phyloP scores from a whole-genome alignment of 1,140 invertebrate genomes.

The Heliconius nattereri region DNA sequence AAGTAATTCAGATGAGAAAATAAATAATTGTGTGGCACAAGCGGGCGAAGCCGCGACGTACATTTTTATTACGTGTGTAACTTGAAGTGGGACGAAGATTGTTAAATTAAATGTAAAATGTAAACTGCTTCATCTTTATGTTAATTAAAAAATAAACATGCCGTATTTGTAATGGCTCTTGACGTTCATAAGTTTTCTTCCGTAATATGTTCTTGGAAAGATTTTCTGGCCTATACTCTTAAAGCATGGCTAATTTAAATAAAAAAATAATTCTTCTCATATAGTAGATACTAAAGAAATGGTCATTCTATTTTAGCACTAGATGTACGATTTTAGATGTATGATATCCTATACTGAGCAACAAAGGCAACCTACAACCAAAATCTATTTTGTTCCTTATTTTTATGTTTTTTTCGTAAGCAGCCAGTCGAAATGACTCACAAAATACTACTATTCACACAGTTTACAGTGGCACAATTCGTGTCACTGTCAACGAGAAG shows the following conservation, averaged over 20 bases:
- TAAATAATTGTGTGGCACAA: too few species aligned
- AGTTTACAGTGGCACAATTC: too few species aligned
- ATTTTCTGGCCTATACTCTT: not conserved
- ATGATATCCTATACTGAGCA: too few species aligned
- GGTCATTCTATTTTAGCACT: not conserved
- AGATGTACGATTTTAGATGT: too few species aligned
- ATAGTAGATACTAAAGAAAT: not conserved
- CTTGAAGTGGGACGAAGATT: not conserved
- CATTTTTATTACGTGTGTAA: not conserved
- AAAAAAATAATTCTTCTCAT: not conserved
- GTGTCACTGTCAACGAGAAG: too few species aligned
- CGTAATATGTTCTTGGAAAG: not conserved
- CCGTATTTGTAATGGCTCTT: constrained; percentile 15
- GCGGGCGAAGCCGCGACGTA: too few species aligned
- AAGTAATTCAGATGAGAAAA: too few species aligned
- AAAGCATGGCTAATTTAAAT: not conserved
- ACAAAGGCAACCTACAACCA: too few species aligned
- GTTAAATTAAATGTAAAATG: not conserved
- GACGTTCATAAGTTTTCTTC: constrained; percentile 9
- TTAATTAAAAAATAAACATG: constrained; percentile 26
- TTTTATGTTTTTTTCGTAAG: too few species aligned
- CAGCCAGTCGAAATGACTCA: too few species aligned
- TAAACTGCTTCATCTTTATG: constrained; percentile 14
- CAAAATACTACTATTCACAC: too few species aligned
- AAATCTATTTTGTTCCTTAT: too few species aligned